These are phyloP conservation scores for Collichthys lucidus DNA, from an alignment of 2,113 vertebrate genomes.

Conservation along the genomic window DNA sequence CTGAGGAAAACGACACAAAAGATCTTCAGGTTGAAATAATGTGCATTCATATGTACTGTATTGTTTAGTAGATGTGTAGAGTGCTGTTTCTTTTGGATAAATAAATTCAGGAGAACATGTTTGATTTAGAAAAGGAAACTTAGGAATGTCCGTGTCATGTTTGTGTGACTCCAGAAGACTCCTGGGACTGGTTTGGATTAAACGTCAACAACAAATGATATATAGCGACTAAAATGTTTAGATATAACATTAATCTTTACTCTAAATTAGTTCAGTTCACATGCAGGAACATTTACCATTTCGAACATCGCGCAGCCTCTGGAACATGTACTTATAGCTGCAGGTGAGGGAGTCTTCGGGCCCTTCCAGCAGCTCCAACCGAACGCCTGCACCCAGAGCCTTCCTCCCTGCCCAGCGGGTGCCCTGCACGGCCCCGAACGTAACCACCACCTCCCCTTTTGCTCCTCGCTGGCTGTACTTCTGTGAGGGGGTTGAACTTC, in stretches of 20 bases:
- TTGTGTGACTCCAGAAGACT: no score
- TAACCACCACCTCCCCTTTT: constrained; percentile 89
- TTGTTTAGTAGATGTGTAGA: neutral
- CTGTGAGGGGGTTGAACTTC: constrained; percentile 89
- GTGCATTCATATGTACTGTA: no score
- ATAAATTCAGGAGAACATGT: neutral
- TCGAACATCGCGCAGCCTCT: constrained; percentile 87
- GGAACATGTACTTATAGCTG: constrained; percentile 94
- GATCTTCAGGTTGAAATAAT: neutral
- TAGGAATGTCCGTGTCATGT: neutral
- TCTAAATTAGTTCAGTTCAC: neutral
- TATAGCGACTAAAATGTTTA: no score
- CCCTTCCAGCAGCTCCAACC: constrained; percentile 73
- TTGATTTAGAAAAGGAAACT: no score
- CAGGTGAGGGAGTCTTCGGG: constrained; percentile 74
- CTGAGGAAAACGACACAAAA: constrained; percentile 67
- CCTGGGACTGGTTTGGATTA: no score
- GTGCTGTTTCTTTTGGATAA: neutral
- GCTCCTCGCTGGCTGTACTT: constrained; percentile 88
- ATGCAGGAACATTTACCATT: constrained; percentile 79
- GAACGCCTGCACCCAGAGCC: constrained; percentile 57
- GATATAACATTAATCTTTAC: neutral
- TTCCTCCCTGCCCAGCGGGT: constrained; percentile 85
- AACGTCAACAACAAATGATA: no score
- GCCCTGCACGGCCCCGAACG: constrained; percentile 83